Evolutionary conservation across 2,888 invertebrate genomes (phyloP).

Genomic region (Abrostola tripartita): DNA sequence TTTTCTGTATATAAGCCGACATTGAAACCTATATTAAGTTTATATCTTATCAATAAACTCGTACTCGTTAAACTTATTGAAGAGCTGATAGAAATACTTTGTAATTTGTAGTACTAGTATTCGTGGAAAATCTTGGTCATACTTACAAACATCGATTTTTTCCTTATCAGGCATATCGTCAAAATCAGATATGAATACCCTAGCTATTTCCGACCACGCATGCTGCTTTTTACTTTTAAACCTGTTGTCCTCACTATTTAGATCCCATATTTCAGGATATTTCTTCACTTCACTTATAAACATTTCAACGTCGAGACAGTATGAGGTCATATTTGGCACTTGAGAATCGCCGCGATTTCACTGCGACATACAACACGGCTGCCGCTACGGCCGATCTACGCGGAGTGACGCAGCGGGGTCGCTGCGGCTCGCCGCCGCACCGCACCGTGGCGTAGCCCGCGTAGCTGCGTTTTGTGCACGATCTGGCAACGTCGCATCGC

Average conservation of each 20-base stretch:
- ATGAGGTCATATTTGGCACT: constrained; percentile 60
- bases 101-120: constrained; percentile 24
- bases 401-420: constrained; percentile 72
- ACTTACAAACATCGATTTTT: constrained; percentile 77
- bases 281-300: constrained; percentile 79
- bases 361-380: constrained; percentile 58
- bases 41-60: constrained; percentile 28
- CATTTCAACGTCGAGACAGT: constrained; percentile 70
- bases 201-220: constrained; percentile 75
- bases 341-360: constrained; percentile 54
- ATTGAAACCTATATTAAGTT: constrained; percentile 12
- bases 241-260: constrained; percentile 67
- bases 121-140: constrained; percentile 27
- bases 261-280: constrained; percentile 75
- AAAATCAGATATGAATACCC: constrained; percentile 71
- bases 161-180: constrained; percentile 68
- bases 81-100: constrained; percentile 19
- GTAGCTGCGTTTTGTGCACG: constrained; percentile 56
- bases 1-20: neutral
- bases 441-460: constrained; percentile 28
- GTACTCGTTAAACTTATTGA: constrained; percentile 23
- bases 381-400: constrained; percentile 63
- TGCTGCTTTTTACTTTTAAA: constrained; percentile 64
- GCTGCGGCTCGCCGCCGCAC: constrained; percentile 65
- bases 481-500: constrained; percentile 65